phyloP scores from a whole-genome alignment of 1,140 invertebrate species.

The Cotesia typhae region DNA sequence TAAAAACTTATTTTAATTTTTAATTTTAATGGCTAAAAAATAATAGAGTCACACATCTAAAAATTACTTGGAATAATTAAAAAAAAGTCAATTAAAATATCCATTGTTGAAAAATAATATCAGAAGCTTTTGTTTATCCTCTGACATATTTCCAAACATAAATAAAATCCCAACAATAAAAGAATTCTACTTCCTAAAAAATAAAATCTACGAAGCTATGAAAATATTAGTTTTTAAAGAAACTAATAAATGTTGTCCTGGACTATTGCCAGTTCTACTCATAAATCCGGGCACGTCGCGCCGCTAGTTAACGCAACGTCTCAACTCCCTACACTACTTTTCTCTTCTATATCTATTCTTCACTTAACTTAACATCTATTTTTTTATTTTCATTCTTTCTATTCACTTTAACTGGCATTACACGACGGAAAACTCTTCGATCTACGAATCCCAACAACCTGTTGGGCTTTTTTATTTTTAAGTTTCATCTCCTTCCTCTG shows the following conservation, averaged over 20 bases:
- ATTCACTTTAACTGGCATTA: neutral
- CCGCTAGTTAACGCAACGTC: conserved; percentile 49
- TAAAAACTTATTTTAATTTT: no score
- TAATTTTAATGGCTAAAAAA: no score
- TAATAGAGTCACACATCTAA: no score
- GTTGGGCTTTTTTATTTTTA: conserved; percentile 26
- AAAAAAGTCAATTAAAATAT: no score
- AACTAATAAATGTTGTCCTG: conserved; percentile 58
- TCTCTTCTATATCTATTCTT: neutral
- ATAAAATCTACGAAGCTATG: no score
- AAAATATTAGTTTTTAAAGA: conserved; percentile 33
- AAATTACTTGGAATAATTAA: no score
- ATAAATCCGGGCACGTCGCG: conserved; percentile 61
- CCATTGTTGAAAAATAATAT: no score
- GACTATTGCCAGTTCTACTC: conserved; percentile 57
- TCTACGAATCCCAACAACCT: conserved; percentile 27
- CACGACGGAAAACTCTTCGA: conserved; percentile 14
- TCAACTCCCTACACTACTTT: conserved; percentile 47
- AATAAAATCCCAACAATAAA: no score
- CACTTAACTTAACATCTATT: neutral
- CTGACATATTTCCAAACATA: no score
- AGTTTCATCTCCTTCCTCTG: neutral
- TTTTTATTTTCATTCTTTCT: conserved; percentile 8
- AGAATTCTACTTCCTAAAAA: no score
- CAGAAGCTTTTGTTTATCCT: no score